Base-by-base conservation (phyloP, 2,113 vertebrate genomes). In the Indri indri region DNA sequence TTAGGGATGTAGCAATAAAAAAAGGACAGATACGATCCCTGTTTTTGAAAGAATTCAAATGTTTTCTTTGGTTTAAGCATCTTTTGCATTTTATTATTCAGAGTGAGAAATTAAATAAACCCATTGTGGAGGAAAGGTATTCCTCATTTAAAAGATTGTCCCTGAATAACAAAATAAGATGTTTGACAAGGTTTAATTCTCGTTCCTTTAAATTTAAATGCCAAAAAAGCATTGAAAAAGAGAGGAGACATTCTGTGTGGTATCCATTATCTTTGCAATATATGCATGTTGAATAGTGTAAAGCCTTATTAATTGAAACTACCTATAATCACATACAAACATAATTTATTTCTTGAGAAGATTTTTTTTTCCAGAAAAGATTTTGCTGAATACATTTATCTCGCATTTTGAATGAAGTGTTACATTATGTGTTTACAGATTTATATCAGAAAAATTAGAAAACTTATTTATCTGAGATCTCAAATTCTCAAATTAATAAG, bases 51-150 rank as follows among this genome's bases (percentile, higher is more conserved):
- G 2, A 76, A 83, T 61, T 0, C 17, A 90, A 61, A 34, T 63
- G 22, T 73, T 54, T 87, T 87, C 27, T 63, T 59, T 91, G n/a
- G 0, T 63, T 61, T 79, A 80, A 42, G 25, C 12, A 70, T 40
- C 2, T 70, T 93, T 83, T 81, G 89, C 34, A 61, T 92, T 95
- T 97, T 3, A 42, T 79, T 47, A 70, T 70, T 90, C 22, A 77
- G 85, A 77, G 54, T 59, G 2, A 22, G 8, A 87, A 91, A 86
- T 81, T 63, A 76, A 42, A 61, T 83, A 71, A 80, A 71, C 1
- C n/a, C 50, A 45, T 22, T 52, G 7, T 45, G 8, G 5, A 12
- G 16, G 76, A 25, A 52, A 76, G 3, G 54, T 40, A 77, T 50
- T 79, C 23, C 32, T 90, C 86, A 92, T 14, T 83, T 61, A 42